A percentile compares a stretch with the other conserved stretches of the same genome.
Conservation (phyloP, 2,888 invertebrate genomes). For the Mythimna lalbum region DNA sequence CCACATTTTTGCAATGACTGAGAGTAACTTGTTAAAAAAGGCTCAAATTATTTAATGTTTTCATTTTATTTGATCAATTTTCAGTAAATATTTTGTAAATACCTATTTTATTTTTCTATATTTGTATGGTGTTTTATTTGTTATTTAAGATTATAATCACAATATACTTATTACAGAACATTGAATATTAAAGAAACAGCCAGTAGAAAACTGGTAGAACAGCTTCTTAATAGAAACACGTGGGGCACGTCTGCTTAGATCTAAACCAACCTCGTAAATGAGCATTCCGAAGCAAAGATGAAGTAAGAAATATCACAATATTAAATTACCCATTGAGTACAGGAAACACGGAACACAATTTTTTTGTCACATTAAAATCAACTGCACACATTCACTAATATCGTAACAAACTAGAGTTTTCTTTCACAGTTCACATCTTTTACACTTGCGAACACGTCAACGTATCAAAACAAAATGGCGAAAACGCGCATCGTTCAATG, state of each 20-base stretch:
- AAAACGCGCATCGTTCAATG: conserved; percentile 51
- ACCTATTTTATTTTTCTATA: background rate
- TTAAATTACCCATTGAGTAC: conserved; percentile 60
- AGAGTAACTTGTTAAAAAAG: background rate
- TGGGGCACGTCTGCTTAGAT: conserved; percentile 43
- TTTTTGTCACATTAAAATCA: conserved; percentile 40
- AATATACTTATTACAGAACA: background rate
- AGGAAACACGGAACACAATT: conserved; percentile 22
- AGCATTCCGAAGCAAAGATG: background rate
- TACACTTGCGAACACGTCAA: conserved; percentile 68
- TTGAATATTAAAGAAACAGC: background rate
- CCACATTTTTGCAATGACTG: too few relatives aligned
- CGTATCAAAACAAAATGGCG: conserved; percentile 72
- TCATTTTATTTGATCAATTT: background rate
- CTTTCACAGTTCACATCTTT: conserved; percentile 60
- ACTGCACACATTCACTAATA: conserved; percentile 39
- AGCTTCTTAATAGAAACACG: background rate
- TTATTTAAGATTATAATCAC: background rate
- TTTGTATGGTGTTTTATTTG: background rate
- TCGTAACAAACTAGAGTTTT: conserved; percentile 42
- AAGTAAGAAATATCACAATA: conserved; percentile 17
- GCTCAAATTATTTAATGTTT: background rate
- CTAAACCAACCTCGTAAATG: conserved; percentile 40
- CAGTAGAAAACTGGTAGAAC: background rate
- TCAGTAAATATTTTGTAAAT: background rate